Evolutionary conservation across 1,140 invertebrate species (phyloP), one percentile per base, ranked within the genome.

Genomic region (Rhagoletis pomonella): DNA sequence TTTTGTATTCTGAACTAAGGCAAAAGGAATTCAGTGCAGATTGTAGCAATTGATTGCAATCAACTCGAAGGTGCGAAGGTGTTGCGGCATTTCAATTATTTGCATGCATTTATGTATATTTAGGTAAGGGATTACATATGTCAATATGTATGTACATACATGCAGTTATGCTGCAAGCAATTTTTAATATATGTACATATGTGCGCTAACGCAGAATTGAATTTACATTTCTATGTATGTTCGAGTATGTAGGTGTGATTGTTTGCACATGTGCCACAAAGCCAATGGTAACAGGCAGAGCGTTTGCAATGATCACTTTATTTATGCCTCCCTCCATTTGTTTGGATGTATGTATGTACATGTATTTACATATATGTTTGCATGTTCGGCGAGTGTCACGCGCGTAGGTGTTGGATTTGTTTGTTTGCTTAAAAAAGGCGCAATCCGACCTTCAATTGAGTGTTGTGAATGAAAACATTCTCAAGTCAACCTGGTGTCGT

Each of bases 401-500:
- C 44, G 73, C 73, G 73, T 81, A 81, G 73, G 73, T 81, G 73
- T 81, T 81, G 44, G n/a, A 81, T 81, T 81, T 81, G 47, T 81
- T 81, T 81, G 44, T 81, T 58, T 81, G 73, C 47, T 29, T 81
- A 81, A 81, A 81, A 81, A 81, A 55, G 17, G 73, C n/a, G 73
- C 39, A 19, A 81, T 29, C 42, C 73, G 73, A 81, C 73, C 73
- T 81, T 81, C 73, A 81, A 50, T 81, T 55, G 73, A 81, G 47
- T 81, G 73, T 81, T 81, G 47, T 81, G 73, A 81, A 81, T 81
- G 47, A 81, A 81, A 81, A 81, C 42, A 81, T 81, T 81, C 73
- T 81, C 14, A 29, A 29, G 55, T 9, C 73, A 19, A 81, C n/a
- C 17, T 12, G 44, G 19, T 47, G 44, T 44, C 47, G 47, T 29